Base-by-base conservation (phyloP, 2,113 vertebrate genomes). In the Pomatostomus ruficeps region DNA sequence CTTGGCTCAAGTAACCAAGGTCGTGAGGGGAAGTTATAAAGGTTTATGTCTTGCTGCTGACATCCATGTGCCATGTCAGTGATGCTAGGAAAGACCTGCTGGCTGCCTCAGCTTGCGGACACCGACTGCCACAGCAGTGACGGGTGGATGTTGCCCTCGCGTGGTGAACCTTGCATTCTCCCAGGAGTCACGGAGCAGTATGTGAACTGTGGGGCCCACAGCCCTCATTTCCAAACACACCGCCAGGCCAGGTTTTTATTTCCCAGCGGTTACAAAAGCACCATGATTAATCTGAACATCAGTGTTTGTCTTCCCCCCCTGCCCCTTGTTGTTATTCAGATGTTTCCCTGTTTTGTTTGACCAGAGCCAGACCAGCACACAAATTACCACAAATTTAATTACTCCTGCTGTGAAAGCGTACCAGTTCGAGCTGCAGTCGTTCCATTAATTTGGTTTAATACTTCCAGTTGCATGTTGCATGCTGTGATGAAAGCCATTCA, bases 161-260 rank as follows among this genome's bases (percentile, higher is more conserved):
- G 90, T 42, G 95, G 95, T 5, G 24, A 94, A 42, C 14, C 16
- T 62, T 13, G 4, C 36, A 2, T 45, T 29, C 20, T 72, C 74
- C 57, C 40, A 6, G 8, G 46, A 28, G 46, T 25, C 51, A 51
- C 1, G 2, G 19, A 52, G 18, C 1, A 4, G 4, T 4, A 2
- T 11, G 9, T 2, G 25, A 36, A 42, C 5, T 0, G 3, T 3
- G 7, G 22, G 9, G 8, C 40, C 13, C 2, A 2, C 0, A 5
- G 12, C 28, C 33, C 77, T 11, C 29, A 11, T 22, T 48, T 31
- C 40, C 48, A 40, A 58, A n/a, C 3, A 25, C 14, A 12, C 0
- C 0, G 11, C 9, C 16, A 21, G 28, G 19, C 22, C 23, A 36
- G 13, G 46, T 26, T 68, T 79, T 52, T 38, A 52, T 21, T 33